These are phyloP conservation scores for Orthonychiurus folsomi DNA, from an alignment of 2,888 invertebrate genomes.

Conservation along the genomic window DNA sequence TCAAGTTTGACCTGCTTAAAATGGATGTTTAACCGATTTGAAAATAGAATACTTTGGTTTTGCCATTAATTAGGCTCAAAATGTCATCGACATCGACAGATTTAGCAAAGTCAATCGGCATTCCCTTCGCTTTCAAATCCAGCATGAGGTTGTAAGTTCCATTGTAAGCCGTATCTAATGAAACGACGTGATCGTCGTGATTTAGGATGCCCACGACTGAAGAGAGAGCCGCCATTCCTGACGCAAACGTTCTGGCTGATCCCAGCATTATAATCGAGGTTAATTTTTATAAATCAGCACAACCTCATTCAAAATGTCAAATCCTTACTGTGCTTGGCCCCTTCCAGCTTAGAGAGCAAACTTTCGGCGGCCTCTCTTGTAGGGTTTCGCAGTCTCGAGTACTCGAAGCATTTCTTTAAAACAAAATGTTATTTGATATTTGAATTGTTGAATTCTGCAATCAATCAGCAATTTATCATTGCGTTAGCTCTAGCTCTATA, in stretches of 20 bases:
- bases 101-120: conserved; percentile 46
- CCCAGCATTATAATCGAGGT: background rate
- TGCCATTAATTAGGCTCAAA: conserved; percentile 46
- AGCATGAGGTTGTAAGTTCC: conserved; percentile 47
- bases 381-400: conserved; percentile 90
- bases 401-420: conserved; percentile 60
- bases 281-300: background rate
- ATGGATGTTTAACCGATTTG: background rate
- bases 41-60: conserved; percentile 47
- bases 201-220: conserved; percentile 47
- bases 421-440: background rate
- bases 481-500: background rate
- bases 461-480: background rate
- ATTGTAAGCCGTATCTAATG: conserved; percentile 54
- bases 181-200: conserved; percentile 51
- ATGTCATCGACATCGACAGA: conserved; percentile 46
- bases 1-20: too few species aligned
- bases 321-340: conserved; percentile 67
- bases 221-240: conserved; percentile 50
- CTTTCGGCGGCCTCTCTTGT: conserved; percentile 77
- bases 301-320: background rate
- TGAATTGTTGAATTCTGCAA: background rate
- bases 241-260: conserved; percentile 46
- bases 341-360: conserved; percentile 81
- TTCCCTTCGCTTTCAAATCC: conserved; percentile 37